Percentiles rank a stretch among this genome's conserved stretches.
These are phyloP conservation scores for Phalloptychus januarius DNA, from an alignment of 2,797 vertebrate species.

Conservation along the genomic window DNA sequence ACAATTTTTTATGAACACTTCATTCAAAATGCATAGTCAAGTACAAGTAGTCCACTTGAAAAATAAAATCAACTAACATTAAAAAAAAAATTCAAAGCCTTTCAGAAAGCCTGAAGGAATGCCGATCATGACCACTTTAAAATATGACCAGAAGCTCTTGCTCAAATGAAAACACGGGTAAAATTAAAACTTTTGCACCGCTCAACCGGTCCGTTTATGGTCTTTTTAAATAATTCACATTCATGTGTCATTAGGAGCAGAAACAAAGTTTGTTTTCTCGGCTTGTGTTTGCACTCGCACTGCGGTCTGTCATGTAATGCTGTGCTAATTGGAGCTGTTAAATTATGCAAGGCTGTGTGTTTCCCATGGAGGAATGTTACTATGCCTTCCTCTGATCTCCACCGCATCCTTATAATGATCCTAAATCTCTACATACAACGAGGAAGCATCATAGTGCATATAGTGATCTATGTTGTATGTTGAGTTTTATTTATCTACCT, in stretches of 20 bases:
- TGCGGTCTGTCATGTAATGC: slow-evolving; percentile 5
- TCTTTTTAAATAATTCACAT: slow-evolving; percentile 11
- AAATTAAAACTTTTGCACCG: no score
- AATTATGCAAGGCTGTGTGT: slow-evolving; percentile 37
- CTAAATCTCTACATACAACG: neutral
- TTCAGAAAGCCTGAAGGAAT: slow-evolving; percentile 1
- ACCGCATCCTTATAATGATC: neutral
- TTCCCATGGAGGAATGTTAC: neutral
- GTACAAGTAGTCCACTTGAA: neutral
- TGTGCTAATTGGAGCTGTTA: slow-evolving; percentile 28
- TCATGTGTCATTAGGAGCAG: slow-evolving; percentile 1
- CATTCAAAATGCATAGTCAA: neutral
- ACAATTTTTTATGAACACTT: neutral
- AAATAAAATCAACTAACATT: neutral
- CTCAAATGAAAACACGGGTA: neutral
- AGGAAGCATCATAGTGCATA: neutral
- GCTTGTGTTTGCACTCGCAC: slow-evolving; percentile 4
- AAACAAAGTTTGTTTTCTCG: neutral
- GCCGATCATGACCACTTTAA: neutral
- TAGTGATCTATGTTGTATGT: neutral
- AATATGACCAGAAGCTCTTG: neutral
- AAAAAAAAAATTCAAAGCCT: neutral
- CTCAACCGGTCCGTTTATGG: neutral
- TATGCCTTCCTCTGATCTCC: slow-evolving; percentile 6
- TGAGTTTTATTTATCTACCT: neutral